Conservation (phyloP, 2,113 vertebrate genomes). For the Sturnira hondurensis region DNA sequence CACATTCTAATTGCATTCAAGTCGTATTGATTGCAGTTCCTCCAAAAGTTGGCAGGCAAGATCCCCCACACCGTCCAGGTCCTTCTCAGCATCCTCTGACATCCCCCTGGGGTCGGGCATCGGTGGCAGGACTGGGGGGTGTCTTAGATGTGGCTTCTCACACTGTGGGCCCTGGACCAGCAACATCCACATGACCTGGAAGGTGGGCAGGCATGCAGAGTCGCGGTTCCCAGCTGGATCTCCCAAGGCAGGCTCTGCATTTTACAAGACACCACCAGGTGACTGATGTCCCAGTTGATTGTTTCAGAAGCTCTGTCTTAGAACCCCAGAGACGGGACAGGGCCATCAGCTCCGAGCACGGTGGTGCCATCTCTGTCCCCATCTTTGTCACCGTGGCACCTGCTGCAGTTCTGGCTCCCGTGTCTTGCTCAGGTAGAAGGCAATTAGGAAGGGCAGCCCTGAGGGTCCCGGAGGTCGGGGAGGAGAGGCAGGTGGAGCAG, state of each 20-base stretch:
- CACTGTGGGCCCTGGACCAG: too few relatives aligned
- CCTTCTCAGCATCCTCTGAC: not conserved
- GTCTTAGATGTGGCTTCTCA: not conserved
- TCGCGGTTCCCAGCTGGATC: not conserved
- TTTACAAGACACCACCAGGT: not conserved
- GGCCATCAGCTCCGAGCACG: too few relatives aligned
- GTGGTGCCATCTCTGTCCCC: too few relatives aligned
- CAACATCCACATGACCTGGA: not conserved
- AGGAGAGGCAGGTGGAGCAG: accelerated
- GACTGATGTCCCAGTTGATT: accelerated
- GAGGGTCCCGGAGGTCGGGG: not conserved
- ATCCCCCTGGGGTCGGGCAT: too few relatives aligned
- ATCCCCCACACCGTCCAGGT: not conserved
- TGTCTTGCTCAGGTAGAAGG: not conserved
- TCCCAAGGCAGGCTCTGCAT: not conserved
- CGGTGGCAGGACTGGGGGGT: accelerated
- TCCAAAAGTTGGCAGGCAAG: not conserved
- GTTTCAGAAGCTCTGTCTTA: not conserved
- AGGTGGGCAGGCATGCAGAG: not conserved
- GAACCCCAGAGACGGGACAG: not conserved
- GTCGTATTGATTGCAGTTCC: not conserved
- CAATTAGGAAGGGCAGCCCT: not conserved
- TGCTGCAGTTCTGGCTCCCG: not conserved
- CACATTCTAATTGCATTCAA: not conserved
- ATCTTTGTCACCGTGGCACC: not conserved